These are phyloP conservation scores for Meriones psammophilus DNA, from an alignment of 2,797 vertebrate species.

Conservation along the genomic window DNA sequence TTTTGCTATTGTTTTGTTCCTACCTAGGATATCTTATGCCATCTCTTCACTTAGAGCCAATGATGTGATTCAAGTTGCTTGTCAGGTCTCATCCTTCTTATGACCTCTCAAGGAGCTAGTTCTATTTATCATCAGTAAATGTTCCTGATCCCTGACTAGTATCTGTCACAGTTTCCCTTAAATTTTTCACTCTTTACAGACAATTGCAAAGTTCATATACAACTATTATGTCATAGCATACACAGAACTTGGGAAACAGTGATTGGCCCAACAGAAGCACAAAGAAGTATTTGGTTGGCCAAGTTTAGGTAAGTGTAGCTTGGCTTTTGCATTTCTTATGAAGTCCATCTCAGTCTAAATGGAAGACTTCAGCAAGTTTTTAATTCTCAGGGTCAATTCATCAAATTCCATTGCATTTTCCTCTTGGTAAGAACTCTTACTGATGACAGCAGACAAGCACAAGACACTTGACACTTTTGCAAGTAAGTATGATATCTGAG, in stretches of 20 bases:
- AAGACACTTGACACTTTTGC: not conserved
- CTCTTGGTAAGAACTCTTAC: not conserved
- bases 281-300: not conserved
- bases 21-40: too few relatives aligned
- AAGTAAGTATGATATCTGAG: not conserved
- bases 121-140: not conserved
- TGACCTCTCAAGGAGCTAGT: not conserved
- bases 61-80: not conserved
- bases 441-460: not conserved
- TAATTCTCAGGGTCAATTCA: not conserved
- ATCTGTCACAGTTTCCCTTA: not conserved
- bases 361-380: not conserved
- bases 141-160: not conserved
- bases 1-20: not conserved
- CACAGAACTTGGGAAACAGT: not conserved
- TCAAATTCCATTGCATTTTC: not conserved
- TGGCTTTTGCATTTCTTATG: not conserved
- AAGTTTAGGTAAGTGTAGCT: not conserved
- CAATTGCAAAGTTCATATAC: not conserved
- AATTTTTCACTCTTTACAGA: not conserved
- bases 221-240: not conserved
- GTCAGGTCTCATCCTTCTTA: not conserved
- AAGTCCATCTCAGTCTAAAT: conserved; percentile 6
- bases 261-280: not conserved
- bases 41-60: not conserved